These are phyloP conservation scores for Anoplius nigerrimus DNA, from an alignment of 2,888 invertebrate species.

Conservation along the genomic window DNA sequence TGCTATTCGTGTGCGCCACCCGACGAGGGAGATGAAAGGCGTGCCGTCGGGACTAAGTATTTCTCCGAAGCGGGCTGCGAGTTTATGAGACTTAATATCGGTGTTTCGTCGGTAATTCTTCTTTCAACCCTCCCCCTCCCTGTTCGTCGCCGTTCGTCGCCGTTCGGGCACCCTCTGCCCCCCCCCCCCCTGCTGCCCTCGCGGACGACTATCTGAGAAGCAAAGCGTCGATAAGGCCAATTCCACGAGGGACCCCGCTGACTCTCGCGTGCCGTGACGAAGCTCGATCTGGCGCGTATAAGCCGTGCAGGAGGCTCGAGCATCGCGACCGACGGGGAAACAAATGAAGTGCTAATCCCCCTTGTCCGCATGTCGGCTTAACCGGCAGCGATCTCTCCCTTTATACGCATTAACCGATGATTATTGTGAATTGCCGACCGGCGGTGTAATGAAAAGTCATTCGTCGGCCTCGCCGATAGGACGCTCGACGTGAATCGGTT, in stretches of 20 bases:
- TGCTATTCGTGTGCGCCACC: slow-evolving; percentile 37
- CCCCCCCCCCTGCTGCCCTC: slow-evolving; percentile 11
- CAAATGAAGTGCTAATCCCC: slow-evolving; percentile 47
- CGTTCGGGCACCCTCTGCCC: not conserved
- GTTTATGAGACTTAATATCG: slow-evolving; percentile 70
- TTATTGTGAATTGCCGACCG: not conserved
- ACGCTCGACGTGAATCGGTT: no score
- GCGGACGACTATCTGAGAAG: slow-evolving; percentile 47
- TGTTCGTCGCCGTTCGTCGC: slow-evolving; percentile 18
- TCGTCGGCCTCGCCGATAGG: no score
- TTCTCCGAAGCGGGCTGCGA: slow-evolving; percentile 64
- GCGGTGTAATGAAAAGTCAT: not conserved
- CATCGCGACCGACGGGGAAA: slow-evolving; percentile 21
- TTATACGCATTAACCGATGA: no score
- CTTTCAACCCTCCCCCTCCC: not conserved
- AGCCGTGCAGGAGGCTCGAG: slow-evolving; percentile 58
- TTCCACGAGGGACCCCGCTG: slow-evolving; percentile 34
- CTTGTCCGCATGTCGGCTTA: no score
- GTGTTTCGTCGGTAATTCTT: slow-evolving; percentile 66
- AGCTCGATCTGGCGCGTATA: slow-evolving; percentile 53
- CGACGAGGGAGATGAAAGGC: slow-evolving; percentile 47
- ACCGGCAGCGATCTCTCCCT: no score
- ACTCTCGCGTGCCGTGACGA: slow-evolving; percentile 43
- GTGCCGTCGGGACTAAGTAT: slow-evolving; percentile 54
- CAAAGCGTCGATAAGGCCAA: slow-evolving; percentile 61